These are phyloP conservation scores for Ramphastos sulfuratus DNA, from an alignment of 2,113 vertebrate species.

Conservation along the genomic window DNA sequence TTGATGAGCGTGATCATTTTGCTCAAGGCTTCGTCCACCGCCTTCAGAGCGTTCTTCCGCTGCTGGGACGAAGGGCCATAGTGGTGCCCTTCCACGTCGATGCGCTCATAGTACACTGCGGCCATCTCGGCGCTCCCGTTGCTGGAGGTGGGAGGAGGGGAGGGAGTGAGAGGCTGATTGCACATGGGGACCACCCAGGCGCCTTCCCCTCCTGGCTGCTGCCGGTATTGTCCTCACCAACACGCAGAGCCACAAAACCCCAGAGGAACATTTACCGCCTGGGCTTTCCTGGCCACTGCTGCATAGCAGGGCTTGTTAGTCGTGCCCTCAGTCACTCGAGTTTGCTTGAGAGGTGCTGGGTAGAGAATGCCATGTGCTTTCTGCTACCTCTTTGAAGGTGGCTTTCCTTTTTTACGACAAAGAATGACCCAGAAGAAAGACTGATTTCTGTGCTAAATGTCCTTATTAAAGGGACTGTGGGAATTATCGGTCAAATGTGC, in stretches of 20 bases:
- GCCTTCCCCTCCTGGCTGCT: neutral
- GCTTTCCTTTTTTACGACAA: neutral
- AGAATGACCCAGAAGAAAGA: neutral
- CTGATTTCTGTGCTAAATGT: neutral
- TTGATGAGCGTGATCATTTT: slow-evolving; percentile 83
- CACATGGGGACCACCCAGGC: neutral
- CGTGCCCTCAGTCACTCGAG: too few relatives aligned
- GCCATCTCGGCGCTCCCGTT: slow-evolving; percentile 82
- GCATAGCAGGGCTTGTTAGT: neutral
- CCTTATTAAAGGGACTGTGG: slow-evolving; percentile 3
- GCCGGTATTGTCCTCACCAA: neutral
- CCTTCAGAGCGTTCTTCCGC: slow-evolving; percentile 76
- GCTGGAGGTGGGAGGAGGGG: slow-evolving; percentile 51
- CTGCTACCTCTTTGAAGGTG: neutral
- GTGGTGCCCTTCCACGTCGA: slow-evolving; percentile 93
- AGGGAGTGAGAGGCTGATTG: neutral
- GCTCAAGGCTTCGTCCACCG: slow-evolving; percentile 84
- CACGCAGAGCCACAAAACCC: neutral
- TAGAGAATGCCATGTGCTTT: neutral
- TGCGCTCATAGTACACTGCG: slow-evolving; percentile 89
- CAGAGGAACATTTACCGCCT: neutral
- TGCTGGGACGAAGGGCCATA: slow-evolving; percentile 85
- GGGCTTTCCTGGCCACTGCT: neutral
- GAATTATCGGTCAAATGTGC: neutral
- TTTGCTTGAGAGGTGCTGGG: neutral